Conservation (phyloP, 1,140 invertebrate genomes). For the Rhopalosiphum padi region DNA sequence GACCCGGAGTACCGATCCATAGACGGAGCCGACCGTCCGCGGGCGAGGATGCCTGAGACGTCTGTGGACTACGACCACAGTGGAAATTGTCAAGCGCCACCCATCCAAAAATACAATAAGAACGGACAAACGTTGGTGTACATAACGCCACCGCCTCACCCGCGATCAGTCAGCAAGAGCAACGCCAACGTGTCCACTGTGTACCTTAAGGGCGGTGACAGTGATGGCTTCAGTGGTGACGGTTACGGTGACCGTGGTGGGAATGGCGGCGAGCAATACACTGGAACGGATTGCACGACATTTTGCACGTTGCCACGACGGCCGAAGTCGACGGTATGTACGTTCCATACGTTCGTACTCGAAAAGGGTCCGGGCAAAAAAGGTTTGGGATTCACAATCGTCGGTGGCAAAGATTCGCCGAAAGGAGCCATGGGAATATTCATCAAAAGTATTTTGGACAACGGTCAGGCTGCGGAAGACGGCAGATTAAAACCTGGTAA, state of each 20-base stretch:
- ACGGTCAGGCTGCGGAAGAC: constrained; percentile 74
- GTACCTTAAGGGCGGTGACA: constrained; percentile 63
- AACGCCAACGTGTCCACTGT: constrained; percentile 67
- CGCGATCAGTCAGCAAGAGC: constrained; percentile 66
- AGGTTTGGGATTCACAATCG: constrained; percentile 89
- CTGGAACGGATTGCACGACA: constrained; percentile 65
- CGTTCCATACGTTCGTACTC: constrained; percentile 76
- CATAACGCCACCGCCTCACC: constrained; percentile 56
- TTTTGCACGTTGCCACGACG: constrained; percentile 75
- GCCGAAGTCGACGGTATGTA: constrained; percentile 71
- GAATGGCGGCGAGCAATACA: background rate
- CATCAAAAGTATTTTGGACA: constrained; percentile 74
- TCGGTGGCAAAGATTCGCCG: constrained; percentile 79
- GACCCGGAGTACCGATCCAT: background rate
- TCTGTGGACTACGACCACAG: constrained; percentile 43
- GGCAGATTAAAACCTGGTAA: constrained; percentile 76
- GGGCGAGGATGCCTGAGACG: constrained; percentile 70
- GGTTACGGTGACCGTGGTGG: background rate
- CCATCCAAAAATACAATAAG: constrained; percentile 36
- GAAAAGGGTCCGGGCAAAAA: constrained; percentile 85
- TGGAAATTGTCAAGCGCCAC: background rate
- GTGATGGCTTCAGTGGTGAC: background rate
- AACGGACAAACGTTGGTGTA: background rate
- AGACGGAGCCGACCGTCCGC: constrained; percentile 62
- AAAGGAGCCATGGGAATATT: constrained; percentile 77